Evolutionary conservation across 2,888 invertebrate species (phyloP).

Genomic region (Hyposoter dolosus): DNA sequence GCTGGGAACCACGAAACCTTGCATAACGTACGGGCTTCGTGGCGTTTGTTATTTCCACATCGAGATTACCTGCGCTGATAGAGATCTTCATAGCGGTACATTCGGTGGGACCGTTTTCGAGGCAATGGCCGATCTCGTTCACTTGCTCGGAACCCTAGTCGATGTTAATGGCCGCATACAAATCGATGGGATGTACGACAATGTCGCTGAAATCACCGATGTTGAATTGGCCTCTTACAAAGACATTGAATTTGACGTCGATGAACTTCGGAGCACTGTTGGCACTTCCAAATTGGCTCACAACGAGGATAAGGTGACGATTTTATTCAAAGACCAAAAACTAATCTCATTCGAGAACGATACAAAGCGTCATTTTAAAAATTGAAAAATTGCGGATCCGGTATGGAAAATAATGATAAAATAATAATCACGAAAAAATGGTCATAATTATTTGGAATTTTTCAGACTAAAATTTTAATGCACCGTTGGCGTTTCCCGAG

Average conservation of each 20-base stretch:
- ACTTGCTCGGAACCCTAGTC: conserved; percentile 93
- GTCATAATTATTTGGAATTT: not conserved
- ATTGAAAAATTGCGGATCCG: too few relatives aligned
- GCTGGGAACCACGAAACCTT: conserved; percentile 98
- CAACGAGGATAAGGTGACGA: conserved; percentile 89
- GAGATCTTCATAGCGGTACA: conserved; percentile 98
- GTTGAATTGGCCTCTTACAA: conserved; percentile 91
- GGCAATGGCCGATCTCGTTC: conserved; percentile 96
- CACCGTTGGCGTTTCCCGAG: conserved; percentile 98
- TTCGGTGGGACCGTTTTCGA: conserved; percentile 97
- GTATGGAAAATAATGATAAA: not conserved
- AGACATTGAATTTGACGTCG: conserved; percentile 94
- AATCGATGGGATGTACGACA: conserved; percentile 93
- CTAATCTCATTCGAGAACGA: not conserved
- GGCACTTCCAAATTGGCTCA: conserved; percentile 90
- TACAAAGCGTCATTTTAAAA: not conserved
- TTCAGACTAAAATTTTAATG: conserved; percentile 92
- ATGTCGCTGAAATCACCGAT: conserved; percentile 91
- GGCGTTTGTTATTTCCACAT: conserved; percentile 96
- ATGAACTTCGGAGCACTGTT: conserved; percentile 90
- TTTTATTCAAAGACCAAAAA: not conserved
- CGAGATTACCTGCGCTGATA: conserved; percentile 94
- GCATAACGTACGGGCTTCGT: conserved; percentile 97
- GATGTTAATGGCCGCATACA: conserved; percentile 95
- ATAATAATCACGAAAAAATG: not conserved